Base-by-base conservation (phyloP, 2,113 vertebrate genomes). In the Lagopus leucura region DNA sequence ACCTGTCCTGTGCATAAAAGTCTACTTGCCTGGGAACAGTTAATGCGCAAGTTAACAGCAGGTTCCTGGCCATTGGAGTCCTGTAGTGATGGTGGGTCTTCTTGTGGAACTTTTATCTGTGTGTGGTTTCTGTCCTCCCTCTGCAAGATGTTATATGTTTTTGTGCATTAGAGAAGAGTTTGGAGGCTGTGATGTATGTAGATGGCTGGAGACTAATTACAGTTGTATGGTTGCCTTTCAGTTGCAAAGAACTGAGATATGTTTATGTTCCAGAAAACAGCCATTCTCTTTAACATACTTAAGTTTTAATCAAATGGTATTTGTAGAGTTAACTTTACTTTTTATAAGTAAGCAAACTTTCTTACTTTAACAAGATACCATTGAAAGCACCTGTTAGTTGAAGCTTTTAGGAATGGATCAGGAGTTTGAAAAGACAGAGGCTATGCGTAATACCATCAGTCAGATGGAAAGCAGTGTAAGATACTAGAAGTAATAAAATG, bases 161-260 rank as follows among this genome's bases (percentile, higher is more conserved):
- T 52, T 81, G 28, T 88, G 73, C 27, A 36, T 74, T 67, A 60
- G 69, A 25, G 60, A 91, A 90, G 75, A 12, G 3, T 45, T 71
- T 48, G 28, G n/a, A 80, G 42, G 10, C 60, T 83, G 4, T 30
- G 65, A 54, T 67, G 30, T 42, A 20, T 2, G 3, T 30, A 60
- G 65, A 52, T 57, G 83, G 25, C 73, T 77, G 73, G 47, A 50
- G 65, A 94, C 47, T 64, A 81, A 71, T 25, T 61, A 83, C 64
- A 80, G 69, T 63, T 94, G 42, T n/a, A 10, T 64, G 52, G 25
- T 90, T 92, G 60, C 65, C 57, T 90, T 96, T 73, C 76, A 81
- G 55, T 43, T 6, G 3, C 64, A 67, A 83, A 95, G 28, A 43
- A 86, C 2, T 1, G 65, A 90, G 25, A 8, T 92, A 38, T 25